Conservation (phyloP, 2,113 vertebrate genomes). For the Vulpes vulpes region DNA sequence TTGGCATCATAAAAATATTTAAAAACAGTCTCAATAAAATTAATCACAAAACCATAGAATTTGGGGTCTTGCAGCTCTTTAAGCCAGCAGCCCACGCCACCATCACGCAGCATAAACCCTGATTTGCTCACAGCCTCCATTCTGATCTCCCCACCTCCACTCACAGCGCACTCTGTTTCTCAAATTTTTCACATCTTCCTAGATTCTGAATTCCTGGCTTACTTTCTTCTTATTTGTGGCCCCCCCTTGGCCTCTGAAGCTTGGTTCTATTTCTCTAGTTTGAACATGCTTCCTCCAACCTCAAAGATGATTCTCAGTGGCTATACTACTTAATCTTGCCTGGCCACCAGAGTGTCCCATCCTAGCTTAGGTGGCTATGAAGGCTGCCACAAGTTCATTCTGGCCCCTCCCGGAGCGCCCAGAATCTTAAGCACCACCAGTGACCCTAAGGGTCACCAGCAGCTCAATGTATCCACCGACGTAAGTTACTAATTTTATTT, state of each 20-base stretch:
- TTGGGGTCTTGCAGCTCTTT: neutral
- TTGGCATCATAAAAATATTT: constrained; percentile 17
- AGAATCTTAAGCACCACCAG: neutral
- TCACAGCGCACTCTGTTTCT: neutral
- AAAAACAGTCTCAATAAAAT: constrained; percentile 31
- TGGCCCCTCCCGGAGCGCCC: neutral
- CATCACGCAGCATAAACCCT: accelerated
- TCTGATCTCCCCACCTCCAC: neutral
- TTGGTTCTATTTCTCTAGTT: neutral
- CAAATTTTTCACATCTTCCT: neutral
- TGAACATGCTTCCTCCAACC: neutral
- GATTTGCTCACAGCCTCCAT: neutral
- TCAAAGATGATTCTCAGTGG: neutral
- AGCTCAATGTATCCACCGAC: neutral
- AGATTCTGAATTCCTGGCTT: neutral
- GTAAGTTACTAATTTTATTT: neutral
- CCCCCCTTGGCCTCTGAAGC: neutral
- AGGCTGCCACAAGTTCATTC: neutral
- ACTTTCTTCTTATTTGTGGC: neutral
- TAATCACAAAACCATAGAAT: neutral
- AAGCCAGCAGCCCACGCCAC: neutral
- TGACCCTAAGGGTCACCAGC: neutral
- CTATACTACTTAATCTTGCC: neutral
- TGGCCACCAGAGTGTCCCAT: neutral
- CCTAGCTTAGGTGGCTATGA: neutral